Conservation (phyloP, 2,888 invertebrate genomes). For the Parnassius orleans region DNA sequence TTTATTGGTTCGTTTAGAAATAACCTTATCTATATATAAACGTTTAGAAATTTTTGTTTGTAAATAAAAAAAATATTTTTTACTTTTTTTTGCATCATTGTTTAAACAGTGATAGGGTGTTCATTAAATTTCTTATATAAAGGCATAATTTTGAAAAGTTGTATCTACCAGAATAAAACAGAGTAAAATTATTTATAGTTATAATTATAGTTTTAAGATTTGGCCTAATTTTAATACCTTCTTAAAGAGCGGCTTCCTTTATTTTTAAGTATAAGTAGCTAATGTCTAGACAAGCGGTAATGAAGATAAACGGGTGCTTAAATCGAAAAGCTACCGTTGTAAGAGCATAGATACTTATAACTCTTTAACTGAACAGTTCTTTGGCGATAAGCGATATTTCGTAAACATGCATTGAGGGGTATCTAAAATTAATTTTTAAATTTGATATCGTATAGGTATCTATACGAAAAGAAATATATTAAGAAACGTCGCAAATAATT, state of each 20-base stretch:
- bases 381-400: slow-evolving; percentile 54
- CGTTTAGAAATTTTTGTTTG: too few relatives aligned
- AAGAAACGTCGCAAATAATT: too few relatives aligned
- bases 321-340: slow-evolving; percentile 39
- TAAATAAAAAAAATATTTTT: too few relatives aligned
- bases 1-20: background rate
- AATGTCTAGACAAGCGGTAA: slow-evolving; percentile 57
- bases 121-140: too few relatives aligned
- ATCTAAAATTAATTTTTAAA: slow-evolving; percentile 1
- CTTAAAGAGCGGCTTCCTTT: slow-evolving; percentile 31
- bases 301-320: slow-evolving; percentile 57
- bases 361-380: slow-evolving; percentile 58
- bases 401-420: slow-evolving; percentile 30
- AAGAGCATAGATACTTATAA: slow-evolving; percentile 56
- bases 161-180: too few relatives aligned
- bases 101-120: too few relatives aligned
- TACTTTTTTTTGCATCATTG: too few relatives aligned
- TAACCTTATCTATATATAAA: too few relatives aligned
- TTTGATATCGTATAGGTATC: too few relatives aligned
- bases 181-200: too few relatives aligned
- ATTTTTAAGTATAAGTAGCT: slow-evolving; percentile 30
- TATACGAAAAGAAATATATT: too few relatives aligned
- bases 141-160: too few relatives aligned
- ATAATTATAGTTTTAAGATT: slow-evolving; percentile 3
- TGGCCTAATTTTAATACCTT: slow-evolving; percentile 1